Conservation (phyloP, 1,140 invertebrate species). For the Mamestra configurata region DNA sequence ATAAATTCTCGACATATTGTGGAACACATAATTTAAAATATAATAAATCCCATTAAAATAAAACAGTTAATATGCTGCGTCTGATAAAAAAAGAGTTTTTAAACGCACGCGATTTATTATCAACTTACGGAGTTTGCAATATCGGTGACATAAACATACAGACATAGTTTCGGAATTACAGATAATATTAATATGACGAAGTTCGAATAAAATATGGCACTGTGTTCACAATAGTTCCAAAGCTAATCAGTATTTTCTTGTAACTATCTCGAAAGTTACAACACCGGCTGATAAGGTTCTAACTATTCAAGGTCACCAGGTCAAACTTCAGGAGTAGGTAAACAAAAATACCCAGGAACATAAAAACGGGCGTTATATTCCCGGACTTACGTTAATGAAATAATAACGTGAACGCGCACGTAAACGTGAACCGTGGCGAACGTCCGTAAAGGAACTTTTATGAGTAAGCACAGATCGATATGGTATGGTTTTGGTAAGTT, state of each 20-base stretch:
- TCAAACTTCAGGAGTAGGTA: constrained; percentile 1
- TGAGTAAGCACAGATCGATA: constrained; percentile 22
- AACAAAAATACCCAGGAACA: neutral
- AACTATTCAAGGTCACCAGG: constrained; percentile 9
- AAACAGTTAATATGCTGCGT: too few species aligned
- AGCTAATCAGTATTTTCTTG: neutral
- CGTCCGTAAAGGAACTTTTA: constrained; percentile 2
- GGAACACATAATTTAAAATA: too few species aligned
- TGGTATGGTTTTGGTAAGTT: neutral
- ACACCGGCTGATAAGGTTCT: neutral
- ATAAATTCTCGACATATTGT: too few species aligned
- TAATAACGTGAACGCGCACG: neutral
- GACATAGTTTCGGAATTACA: too few species aligned
- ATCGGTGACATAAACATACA: too few species aligned
- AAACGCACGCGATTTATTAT: too few species aligned
- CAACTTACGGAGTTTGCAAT: too few species aligned
- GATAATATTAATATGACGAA: too few species aligned
- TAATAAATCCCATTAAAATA: too few species aligned
- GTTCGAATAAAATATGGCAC: too few species aligned
- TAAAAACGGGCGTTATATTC: neutral
- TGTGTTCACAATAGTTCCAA: neutral
- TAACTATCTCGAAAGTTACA: neutral
- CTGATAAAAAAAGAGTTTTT: too few species aligned
- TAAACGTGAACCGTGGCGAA: constrained; percentile 8
- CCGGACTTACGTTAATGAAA: neutral